A percentile compares a stretch with the other conserved stretches of the same genome.
phyloP scores from a whole-genome alignment of 2,888 invertebrate genomes.

The Trachelus iudaicus region DNA sequence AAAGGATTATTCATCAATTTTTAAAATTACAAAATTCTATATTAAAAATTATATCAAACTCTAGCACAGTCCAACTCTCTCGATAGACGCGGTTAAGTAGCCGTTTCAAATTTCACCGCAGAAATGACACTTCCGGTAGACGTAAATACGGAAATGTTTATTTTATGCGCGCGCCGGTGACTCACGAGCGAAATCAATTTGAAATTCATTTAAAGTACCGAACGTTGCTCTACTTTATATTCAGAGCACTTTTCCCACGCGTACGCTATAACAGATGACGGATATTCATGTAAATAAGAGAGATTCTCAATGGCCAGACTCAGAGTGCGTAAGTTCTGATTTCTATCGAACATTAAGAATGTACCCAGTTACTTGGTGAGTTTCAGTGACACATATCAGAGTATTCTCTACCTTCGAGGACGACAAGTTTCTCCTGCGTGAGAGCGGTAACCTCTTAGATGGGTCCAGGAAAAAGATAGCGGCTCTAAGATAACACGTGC shows the following conservation, averaged over 20 bases:
- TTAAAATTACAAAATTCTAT: no score
- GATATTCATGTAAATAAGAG: not conserved
- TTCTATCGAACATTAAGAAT: not conserved
- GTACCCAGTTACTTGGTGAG: not conserved
- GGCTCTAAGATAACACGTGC: not conserved
- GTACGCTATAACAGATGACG: not conserved
- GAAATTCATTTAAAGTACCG: not conserved
- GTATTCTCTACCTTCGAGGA: not conserved
- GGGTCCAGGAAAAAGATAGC: not conserved
- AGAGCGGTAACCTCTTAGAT: constrained; percentile 1
- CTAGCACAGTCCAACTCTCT: no score
- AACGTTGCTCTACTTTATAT: not conserved
- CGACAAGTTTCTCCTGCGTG: constrained; percentile 1
- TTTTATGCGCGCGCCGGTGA: not conserved
- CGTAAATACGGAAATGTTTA: not conserved
- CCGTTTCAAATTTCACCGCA: not conserved
- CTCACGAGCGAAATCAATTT: not conserved
- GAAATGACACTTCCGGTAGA: not conserved
- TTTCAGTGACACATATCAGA: not conserved
- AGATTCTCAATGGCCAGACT: not conserved
- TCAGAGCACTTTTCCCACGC: not conserved
- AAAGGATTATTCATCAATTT: no score
- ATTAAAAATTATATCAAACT: no score
- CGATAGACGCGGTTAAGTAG: no score
- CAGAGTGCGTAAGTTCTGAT: not conserved